Percentiles rank a stretch among this genome's conserved stretches.
These are phyloP conservation scores for Orius laevigatus DNA, from an alignment of 1,140 invertebrate genomes.

Conservation along the genomic window DNA sequence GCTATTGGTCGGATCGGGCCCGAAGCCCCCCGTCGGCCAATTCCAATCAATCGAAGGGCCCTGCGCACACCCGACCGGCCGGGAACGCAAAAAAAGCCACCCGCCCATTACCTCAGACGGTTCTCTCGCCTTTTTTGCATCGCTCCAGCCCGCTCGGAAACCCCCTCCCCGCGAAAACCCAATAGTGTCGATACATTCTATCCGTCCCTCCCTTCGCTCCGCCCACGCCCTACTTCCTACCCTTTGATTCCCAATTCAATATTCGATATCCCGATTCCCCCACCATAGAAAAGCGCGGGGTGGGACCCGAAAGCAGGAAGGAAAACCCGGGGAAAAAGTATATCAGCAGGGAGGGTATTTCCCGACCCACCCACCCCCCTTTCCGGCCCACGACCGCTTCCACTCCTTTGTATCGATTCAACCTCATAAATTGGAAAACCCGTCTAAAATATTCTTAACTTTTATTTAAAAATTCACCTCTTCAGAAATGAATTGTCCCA, in stretches of 20 bases:
- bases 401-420: no score
- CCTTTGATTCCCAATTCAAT: constrained; percentile 10
- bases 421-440: no score
- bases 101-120: neutral
- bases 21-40: constrained; percentile 10
- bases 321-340: no score
- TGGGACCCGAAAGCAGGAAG: no score
- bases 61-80: constrained; percentile 5
- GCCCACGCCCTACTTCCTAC: constrained; percentile 2
- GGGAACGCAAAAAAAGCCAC: constrained; percentile 7
- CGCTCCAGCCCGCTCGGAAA: neutral
- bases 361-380: no score
- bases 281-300: neutral
- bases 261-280: constrained; percentile 6
- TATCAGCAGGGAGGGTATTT: no score
- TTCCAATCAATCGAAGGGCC: constrained; percentile 18
- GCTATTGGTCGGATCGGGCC: constrained; percentile 14
- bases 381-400: no score
- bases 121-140: constrained; percentile 4
- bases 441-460: no score
- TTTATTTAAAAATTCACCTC: no score
- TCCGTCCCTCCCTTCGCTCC: constrained; percentile 8
- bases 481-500: no score
- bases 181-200: constrained; percentile 10
- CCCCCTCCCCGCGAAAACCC: neutral